Evolutionary conservation across 2,888 invertebrate genomes (phyloP).

Genomic region (Zygaena filipendulae): DNA sequence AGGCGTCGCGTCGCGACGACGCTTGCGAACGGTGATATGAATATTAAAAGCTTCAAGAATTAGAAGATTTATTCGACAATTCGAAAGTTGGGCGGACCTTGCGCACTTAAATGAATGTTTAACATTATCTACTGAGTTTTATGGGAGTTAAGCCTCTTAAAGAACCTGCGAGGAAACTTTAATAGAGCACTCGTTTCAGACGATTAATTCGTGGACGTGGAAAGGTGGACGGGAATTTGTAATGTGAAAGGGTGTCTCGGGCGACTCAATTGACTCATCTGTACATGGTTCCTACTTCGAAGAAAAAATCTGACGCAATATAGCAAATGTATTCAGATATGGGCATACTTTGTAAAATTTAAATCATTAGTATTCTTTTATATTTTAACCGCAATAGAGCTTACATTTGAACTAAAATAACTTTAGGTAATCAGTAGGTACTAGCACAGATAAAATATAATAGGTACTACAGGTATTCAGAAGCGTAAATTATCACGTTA

Average conservation of each 20-base stretch:
- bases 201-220: slow-evolving; percentile 62
- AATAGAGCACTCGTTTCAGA: slow-evolving; percentile 60
- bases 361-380: no score
- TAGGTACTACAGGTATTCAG: no score
- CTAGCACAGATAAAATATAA: no score
- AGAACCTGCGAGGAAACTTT: slow-evolving; percentile 63
- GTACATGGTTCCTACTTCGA: slow-evolving; percentile 1
- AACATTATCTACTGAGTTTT: slow-evolving; percentile 64
- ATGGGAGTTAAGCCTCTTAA: slow-evolving; percentile 56
- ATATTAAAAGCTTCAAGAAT: slow-evolving; percentile 66
- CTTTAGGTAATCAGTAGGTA: no score
- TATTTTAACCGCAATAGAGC: no score
- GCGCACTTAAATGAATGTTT: slow-evolving; percentile 66
- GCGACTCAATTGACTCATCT: slow-evolving; percentile 15
- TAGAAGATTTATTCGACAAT: slow-evolving; percentile 63
- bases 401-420: no score
- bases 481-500: no score
- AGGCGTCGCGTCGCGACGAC: no score
- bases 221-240: slow-evolving; percentile 57
- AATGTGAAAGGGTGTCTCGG: slow-evolving; percentile 47
- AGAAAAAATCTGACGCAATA: no score
- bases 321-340: no score
- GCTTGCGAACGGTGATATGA: slow-evolving; percentile 48
- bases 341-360: no score
- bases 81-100: slow-evolving; percentile 44